Evolutionary conservation across 1,140 invertebrate genomes (phyloP).

Genomic region (Achroia grisella): DNA sequence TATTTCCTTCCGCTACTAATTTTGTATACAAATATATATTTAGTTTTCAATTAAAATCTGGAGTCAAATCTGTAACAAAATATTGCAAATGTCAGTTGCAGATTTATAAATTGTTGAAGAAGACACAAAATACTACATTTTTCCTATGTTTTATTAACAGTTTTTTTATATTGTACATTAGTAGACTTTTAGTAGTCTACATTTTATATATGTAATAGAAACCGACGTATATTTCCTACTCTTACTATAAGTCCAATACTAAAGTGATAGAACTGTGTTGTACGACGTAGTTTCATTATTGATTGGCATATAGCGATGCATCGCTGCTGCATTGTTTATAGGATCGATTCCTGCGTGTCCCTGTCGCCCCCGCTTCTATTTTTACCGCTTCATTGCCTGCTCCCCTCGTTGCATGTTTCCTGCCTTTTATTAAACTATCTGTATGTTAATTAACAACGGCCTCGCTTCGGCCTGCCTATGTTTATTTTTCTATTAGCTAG

Average conservation of each 20-base stretch:
- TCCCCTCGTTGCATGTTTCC: slow-evolving; percentile 65
- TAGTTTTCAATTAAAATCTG: no score
- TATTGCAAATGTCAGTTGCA: no score
- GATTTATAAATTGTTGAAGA: no score
- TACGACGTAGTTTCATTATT: slow-evolving; percentile 39
- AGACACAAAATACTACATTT: no score
- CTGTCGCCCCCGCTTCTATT: slow-evolving; percentile 66
- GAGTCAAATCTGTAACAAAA: no score
- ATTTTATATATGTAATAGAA: no score
- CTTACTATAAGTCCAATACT: no score
- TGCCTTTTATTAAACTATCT: slow-evolving; percentile 73
- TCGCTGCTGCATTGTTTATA: slow-evolving; percentile 40
- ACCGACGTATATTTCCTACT: background rate
- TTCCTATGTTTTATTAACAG: no score
- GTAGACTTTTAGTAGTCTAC: no score
- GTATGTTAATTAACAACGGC: slow-evolving; percentile 72
- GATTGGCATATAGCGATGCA: slow-evolving; percentile 52
- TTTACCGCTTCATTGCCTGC: slow-evolving; percentile 71
- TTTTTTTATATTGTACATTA: no score
- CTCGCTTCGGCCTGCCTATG: slow-evolving; percentile 45
- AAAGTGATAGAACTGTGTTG: no score
- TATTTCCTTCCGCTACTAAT: background rate
- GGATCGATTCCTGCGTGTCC: slow-evolving; percentile 60
- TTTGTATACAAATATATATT: no score
- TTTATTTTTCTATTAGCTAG: slow-evolving; percentile 61